phyloP scores from a whole-genome alignment of 1,140 invertebrate species.

The Euwallacea fornicatus region DNA sequence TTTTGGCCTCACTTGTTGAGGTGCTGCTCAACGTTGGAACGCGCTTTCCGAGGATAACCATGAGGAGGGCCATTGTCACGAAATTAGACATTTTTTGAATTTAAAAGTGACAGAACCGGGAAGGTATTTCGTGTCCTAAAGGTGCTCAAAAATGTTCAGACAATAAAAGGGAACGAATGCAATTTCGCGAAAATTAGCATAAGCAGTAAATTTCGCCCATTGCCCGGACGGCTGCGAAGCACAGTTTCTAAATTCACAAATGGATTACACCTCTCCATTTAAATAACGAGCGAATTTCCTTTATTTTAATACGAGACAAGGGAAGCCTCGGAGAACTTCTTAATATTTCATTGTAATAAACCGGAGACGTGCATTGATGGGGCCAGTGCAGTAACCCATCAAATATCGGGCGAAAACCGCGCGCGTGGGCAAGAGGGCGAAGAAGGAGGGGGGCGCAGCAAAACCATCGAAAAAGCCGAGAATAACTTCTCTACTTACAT shows the following conservation, averaged over 20 bases:
- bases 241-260: conserved; percentile 10
- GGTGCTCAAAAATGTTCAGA: not conserved
- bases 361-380: not conserved
- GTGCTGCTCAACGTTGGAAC: too few species aligned
- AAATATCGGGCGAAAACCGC: too few species aligned
- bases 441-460: too few species aligned
- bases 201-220: not conserved
- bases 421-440: too few species aligned
- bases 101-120: too few species aligned
- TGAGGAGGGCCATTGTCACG: too few species aligned
- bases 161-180: not conserved
- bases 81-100: too few species aligned
- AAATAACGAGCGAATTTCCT: conserved; percentile 9
- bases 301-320: conserved; percentile 5
- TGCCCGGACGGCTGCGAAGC: not conserved
- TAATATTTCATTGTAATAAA: conserved; percentile 20
- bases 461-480: too few species aligned
- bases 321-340: conserved; percentile 6
- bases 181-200: not conserved
- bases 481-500: not conserved
- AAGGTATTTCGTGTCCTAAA: too few species aligned
- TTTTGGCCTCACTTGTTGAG: too few species aligned
- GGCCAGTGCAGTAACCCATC: too few species aligned
- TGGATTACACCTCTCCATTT: conserved; percentile 14
- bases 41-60: too few species aligned